These are phyloP conservation scores for Bombyx huttoni DNA, from an alignment of 2,888 invertebrate species.

Conservation along the genomic window DNA sequence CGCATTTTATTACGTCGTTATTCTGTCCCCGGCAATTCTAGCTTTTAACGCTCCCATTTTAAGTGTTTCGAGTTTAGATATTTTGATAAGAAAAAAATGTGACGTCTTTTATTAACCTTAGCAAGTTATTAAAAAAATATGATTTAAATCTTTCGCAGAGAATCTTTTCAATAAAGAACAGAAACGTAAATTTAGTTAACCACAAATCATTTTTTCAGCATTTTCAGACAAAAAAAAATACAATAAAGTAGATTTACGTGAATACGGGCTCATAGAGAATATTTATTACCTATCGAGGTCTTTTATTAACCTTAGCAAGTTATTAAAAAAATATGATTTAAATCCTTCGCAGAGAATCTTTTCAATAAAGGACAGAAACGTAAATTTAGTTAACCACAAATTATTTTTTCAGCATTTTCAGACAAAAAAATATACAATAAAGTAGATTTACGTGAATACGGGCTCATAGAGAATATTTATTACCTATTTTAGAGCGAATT, in stretches of 20 bases:
- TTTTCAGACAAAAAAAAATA: too few relatives aligned
- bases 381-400: too few relatives aligned
- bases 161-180: neutral
- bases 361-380: neutral
- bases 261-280: too few relatives aligned
- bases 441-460: too few relatives aligned
- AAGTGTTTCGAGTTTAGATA: constrained; percentile 29
- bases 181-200: too few relatives aligned
- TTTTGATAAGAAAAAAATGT: constrained; percentile 17
- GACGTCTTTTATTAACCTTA: neutral
- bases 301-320: neutral
- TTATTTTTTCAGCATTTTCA: too few relatives aligned
- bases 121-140: constrained; percentile 7
- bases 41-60: constrained; percentile 33
- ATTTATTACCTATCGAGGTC: too few relatives aligned
- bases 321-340: constrained; percentile 8
- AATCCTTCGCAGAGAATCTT: constrained; percentile 5
- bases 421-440: too few relatives aligned
- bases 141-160: constrained; percentile 6
- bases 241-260: too few relatives aligned
- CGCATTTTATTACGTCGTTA: constrained; percentile 42
- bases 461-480: neutral
- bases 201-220: too few relatives aligned
- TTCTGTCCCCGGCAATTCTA: constrained; percentile 33
- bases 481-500: constrained; percentile 18